Evolutionary conservation across 2,797 vertebrate species (phyloP), one percentile per base, ranked within the genome.

Genomic region (Borostomias antarcticus): DNA sequence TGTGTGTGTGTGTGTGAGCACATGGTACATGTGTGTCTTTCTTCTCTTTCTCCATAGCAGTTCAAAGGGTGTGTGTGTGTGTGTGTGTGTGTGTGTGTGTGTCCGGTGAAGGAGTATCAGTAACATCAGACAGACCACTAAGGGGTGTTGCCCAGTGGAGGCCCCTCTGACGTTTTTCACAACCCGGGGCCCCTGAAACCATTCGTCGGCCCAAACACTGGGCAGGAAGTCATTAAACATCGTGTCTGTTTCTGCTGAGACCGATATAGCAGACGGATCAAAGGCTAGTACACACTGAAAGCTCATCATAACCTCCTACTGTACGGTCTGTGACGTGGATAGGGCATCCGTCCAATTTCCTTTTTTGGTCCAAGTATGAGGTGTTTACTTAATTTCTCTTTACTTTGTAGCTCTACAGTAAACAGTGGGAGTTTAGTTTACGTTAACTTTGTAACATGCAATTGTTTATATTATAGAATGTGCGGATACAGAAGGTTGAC

Each of bases 41-140:
- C 51, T 68, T 47, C 56, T 32, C 45, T 70, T 68, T 74, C 75
- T 75, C 72, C 64, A 66, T 64, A 57, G 61, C 65, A 69, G 69
- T 82, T 82, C 74, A 80, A 68, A 73, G 56, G 48, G 60, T 58
- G 11, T 21, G 33, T 35, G 19, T 21, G 7, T n/a, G n/a, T 33
- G 30, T 11, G 32, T 21, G 56, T 21, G 35, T 37, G 11, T 21
- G 33, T 10, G 11, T 59, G 23, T 25, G 19, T 13, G 35, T 21
- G n/a, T 8, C 37, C 19, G 10, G 35, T 4, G 48, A 19, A 3
- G 35, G 33, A 59, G 57, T 25, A 59, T 40, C 21, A 26, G 17
- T 40, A 59, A 37, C 57, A 59, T 59, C 33, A 37, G 35, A 59
- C 11, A 59, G 21, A 37, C 57, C 5, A 37, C 21, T 13, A 19